Evolutionary conservation across 35 echinoderm and acorn worm genomes (phyloP).

Genomic region (Ptychodera flava): DNA sequence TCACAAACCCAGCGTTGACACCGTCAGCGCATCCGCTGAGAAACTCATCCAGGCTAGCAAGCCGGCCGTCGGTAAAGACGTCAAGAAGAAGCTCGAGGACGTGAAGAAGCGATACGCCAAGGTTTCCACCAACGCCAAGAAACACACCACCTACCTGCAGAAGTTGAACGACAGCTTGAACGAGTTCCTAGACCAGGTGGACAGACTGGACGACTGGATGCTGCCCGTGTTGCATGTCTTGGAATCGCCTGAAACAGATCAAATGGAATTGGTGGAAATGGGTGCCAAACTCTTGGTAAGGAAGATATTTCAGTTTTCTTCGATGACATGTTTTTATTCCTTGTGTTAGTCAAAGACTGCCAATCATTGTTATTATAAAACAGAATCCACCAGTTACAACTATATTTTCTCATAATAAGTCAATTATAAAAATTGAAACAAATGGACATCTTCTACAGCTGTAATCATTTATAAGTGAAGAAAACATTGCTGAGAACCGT

Average conservation of each 20-base stretch:
- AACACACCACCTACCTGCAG: conserved; percentile 69
- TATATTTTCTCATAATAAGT: background rate
- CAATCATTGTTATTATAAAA: too few species aligned
- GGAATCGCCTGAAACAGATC: conserved; percentile 20
- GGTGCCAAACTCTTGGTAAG: conserved; percentile 2
- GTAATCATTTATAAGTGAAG: too few species aligned
- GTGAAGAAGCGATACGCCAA: conserved; percentile 56
- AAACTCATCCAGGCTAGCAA: conserved; percentile 75
- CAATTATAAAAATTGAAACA: background rate
- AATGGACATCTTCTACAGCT: too few species aligned
- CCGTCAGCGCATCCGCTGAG: conserved; percentile 49
- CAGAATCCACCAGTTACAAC: background rate
- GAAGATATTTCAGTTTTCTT: background rate
- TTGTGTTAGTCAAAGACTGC: too few species aligned
- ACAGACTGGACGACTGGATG: conserved; percentile 92
- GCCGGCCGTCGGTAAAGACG: conserved; percentile 56
- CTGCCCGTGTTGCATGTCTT: conserved; percentile 63
- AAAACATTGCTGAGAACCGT: too few species aligned
- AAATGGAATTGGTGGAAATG: background rate
- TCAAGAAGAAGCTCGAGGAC: conserved; percentile 65
- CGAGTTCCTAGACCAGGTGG: conserved; percentile 84
- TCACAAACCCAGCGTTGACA: conserved; percentile 61
- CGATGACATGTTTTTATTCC: background rate
- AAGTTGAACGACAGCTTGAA: conserved; percentile 40
- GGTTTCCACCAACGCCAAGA: conserved; percentile 21